Evolutionary conservation across 2,888 invertebrate species (phyloP).

Genomic region (Agrilus mali): DNA sequence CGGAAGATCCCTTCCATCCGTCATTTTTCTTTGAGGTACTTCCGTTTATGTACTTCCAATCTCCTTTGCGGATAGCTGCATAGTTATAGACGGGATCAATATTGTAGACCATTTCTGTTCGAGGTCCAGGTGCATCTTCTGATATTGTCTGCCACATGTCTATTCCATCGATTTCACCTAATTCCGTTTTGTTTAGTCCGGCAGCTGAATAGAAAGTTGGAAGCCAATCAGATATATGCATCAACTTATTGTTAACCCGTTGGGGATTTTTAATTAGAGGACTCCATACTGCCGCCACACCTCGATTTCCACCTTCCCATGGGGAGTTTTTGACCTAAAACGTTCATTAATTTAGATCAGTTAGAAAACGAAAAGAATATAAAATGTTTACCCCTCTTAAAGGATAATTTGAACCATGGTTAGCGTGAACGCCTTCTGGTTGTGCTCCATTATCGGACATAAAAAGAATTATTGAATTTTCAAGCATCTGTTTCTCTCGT

Average conservation of each 20-base stretch:
- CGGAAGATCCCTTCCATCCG: constrained; percentile 36
- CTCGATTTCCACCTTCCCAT: constrained; percentile 60
- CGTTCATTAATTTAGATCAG: constrained; percentile 33
- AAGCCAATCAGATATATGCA: constrained; percentile 59
- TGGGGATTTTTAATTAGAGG: constrained; percentile 41
- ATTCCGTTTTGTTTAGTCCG: constrained; percentile 30
- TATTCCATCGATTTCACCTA: constrained; percentile 45
- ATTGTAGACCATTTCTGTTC: constrained; percentile 45
- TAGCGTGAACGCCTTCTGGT: constrained; percentile 56
- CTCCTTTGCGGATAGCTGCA: constrained; percentile 44
- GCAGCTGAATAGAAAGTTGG: constrained; percentile 54
- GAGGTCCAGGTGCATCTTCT: constrained; percentile 33
- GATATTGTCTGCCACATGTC: constrained; percentile 40
- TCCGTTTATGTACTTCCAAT: constrained; percentile 51
- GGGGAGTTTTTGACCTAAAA: constrained; percentile 51
- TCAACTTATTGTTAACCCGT: constrained; percentile 44
- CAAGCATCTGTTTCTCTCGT: constrained; percentile 52
- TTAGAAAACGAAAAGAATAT: background rate
- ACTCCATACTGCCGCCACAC: constrained; percentile 54
- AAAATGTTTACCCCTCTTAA: constrained; percentile 51
- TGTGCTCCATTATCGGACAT: constrained; percentile 84
- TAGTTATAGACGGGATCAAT: constrained; percentile 43
- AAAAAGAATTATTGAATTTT: constrained; percentile 77
- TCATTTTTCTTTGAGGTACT: constrained; percentile 31
- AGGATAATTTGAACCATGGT: constrained; percentile 72